Base-by-base conservation (phyloP, 1,140 invertebrate genomes). In the Nasonia longicornis region DNA sequence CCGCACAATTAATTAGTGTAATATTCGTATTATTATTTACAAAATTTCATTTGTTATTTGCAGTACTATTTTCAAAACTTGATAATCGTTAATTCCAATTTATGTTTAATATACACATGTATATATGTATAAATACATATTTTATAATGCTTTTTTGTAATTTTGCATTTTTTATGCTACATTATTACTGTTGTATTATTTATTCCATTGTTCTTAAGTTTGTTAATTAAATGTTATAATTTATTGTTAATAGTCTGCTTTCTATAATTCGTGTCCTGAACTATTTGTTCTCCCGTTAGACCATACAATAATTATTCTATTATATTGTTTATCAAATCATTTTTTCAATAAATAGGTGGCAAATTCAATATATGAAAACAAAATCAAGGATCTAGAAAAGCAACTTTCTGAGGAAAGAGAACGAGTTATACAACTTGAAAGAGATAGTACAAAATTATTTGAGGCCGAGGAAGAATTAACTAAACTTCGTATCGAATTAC, bases 361-460 rank as follows among this genome's bases (percentile, higher is more conserved):
- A 82, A 91, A 91, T 86, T 86, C 89, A 86, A 87, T 86, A 83
- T 89, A 92, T 83, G 89, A 92, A 81, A 91, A 90, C 69, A 91
- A 88, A 88, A 91, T 93, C 76, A 90, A 91, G 78, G 90, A 93
- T 82, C 84, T 94, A n/a, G 91, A 94, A 84, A 88, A 90, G 72
- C 83, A 89, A 79, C 84, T 93, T 10, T 82, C 86, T 3, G 89
- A 91, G 70, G 92, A 93, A 84, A 85, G 89, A 52, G 89, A 91
- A 77, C 88, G 90, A 81, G 82, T 89, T 11, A 90, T 92, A 84
- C 88, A 89, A 58, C 84, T 92, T 0, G 92, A 93, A 87, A 85
- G 85, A 76, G 92, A 93, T 66, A 90, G 88, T n/a, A 90, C 89
- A 63, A 92, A 91, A 83, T 84, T 92, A n/a, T 92, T 93, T 71